Evolutionary conservation across 30 jellyfish, hydroid and myxozoan genomes (phyloP), one percentile per base, ranked within the genome.

Genomic region (Cassiopea andromeda): DNA sequence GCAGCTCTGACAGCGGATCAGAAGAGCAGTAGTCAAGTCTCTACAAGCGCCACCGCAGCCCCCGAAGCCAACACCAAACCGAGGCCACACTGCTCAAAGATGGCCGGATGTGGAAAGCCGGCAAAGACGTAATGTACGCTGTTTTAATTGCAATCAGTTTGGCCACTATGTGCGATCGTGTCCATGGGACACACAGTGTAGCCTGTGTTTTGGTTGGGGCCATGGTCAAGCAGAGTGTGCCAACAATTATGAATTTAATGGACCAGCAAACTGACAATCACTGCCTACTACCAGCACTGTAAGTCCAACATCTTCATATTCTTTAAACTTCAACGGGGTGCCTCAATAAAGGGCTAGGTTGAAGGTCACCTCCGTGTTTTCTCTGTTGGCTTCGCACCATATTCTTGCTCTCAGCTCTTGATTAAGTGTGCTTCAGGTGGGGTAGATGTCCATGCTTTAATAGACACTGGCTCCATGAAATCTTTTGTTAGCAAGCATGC

Each of bases 281-380:
- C 64, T 54, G 64, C 64, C 64, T 54, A 54, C 64, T 54, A 54
- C 38, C 38, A 27, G 64, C 64, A 54, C 64, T 54, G 64, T 54
- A 72, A 72, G 81, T 72, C 81, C 44, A 13, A 44, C 68, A 5
- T 49, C 47, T 75, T 19, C 90, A 45, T 12, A 48, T 82, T 58
- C 90, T 84, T 84, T 72, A 84, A 84, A 84, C 92, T 84, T 71
- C 85, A 84, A 69, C 49, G 92, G 92, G 86, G 86, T 84, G 92
- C 92, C 92, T 75, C 92, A 84, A 69, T 82, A 68, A 47, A 27
- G 84, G 77, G 92, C 92, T 84, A 80, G 92, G 80, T 84, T 84
- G 78, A 73, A 84, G 86, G 87, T 84, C 87, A 84, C 85, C 86
- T 85, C 92, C 86, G 69, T 44, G 68, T 46, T 44, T 75, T 47